Evolutionary conservation across 2,797 vertebrate species (phyloP), one percentile per base, ranked within the genome.

Genomic region (Diglossa cyanea): DNA sequence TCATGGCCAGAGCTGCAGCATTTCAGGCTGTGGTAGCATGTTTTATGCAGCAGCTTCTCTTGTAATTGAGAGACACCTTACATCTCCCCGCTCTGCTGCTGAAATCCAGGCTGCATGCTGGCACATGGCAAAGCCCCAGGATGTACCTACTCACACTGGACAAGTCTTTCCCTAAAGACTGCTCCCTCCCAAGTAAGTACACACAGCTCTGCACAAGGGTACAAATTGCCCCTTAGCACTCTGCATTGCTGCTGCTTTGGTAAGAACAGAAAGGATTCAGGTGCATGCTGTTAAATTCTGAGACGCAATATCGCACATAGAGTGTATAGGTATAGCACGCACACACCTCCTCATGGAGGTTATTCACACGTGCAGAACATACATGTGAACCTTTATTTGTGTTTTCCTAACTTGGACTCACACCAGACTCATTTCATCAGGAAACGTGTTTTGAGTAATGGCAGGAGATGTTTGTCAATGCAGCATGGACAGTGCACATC

Each of bases 91-190:
- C 30, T 28, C 18, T 70, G 4, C 33, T 73, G 1, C 47, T 42
- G 54, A 51, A 58, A 37, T 28, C 44, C 1, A 0, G 10, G 6
- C 23, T 24, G 14, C 1, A 2, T 13, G 6, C 6, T n/a, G 40
- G 42, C 33, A n/a, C 40, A 14, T 0, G 0, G 35, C 40, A 19
- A 7, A 30, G 47, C 30, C n/a, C 44, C 1, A 5, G 28, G 23
- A 45, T 45, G 39, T 18, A 13, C 48, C 68, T 50, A 3, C 24
- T 58, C 30, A 13, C 35, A 10, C 1, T 2, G 11, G 30, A 42
- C 15, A 37, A 33, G 12, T 4, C 40, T 66, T 55, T 70, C 74
- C 40, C 47, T 33, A 76, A 33, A 14, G 33, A 13, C 31, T 82
- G 1, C 73, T 62, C 37, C n/a, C 55, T 65, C 35, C 42, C n/a